Evolutionary conservation across 2,113 vertebrate genomes (phyloP).

Genomic region (Colistium nudipinnis): DNA sequence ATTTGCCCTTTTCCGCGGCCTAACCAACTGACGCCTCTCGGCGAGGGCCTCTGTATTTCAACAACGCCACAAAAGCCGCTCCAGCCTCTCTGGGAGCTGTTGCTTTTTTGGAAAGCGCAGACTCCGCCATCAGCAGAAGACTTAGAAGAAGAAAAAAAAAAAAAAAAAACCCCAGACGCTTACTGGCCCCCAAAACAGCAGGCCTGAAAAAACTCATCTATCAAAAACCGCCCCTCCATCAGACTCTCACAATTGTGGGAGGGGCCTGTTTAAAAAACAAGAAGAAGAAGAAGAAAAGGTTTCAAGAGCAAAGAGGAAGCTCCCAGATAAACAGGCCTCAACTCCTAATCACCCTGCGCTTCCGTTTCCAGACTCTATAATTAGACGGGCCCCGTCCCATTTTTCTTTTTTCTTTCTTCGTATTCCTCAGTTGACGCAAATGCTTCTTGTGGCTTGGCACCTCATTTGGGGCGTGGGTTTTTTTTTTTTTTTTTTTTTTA

Average conservation of each 20-base stretch:
- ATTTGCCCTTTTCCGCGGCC: slow-evolving; percentile 86
- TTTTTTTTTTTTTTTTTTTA: too few species aligned
- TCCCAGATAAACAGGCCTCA: slow-evolving; percentile 98
- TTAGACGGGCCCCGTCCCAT: slow-evolving; percentile 92
- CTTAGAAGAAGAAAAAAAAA: too few species aligned
- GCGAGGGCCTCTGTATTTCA: slow-evolving; percentile 88
- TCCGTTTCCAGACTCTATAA: slow-evolving; percentile 99
- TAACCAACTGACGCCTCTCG: slow-evolving; percentile 93
- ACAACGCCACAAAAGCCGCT: slow-evolving; percentile 89
- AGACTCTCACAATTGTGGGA: slow-evolving; percentile 71
- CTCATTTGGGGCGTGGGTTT: slow-evolving; percentile 97
- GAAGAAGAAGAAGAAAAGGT: slow-evolving; percentile 47
- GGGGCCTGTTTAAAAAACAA: slow-evolving; percentile 82
- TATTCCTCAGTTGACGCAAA: slow-evolving; percentile 99
- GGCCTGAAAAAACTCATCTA: slow-evolving; percentile 87
- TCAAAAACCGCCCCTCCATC: slow-evolving; percentile 83
- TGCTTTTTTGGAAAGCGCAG: slow-evolving; percentile 83
- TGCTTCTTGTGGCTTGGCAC: slow-evolving; percentile 99
- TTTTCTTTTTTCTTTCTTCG: slow-evolving; percentile 95
- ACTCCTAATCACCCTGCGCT: slow-evolving; percentile 94
- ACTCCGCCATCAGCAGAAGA: slow-evolving; percentile 85
- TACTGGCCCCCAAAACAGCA: too few species aligned
- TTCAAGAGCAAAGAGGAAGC: slow-evolving; percentile 91
- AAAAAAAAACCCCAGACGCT: too few species aligned
- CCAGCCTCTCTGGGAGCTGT: slow-evolving; percentile 73